These are phyloP conservation scores for Matsumyia berberina DNA, from an alignment of 2,888 invertebrate species.

Conservation along the genomic window DNA sequence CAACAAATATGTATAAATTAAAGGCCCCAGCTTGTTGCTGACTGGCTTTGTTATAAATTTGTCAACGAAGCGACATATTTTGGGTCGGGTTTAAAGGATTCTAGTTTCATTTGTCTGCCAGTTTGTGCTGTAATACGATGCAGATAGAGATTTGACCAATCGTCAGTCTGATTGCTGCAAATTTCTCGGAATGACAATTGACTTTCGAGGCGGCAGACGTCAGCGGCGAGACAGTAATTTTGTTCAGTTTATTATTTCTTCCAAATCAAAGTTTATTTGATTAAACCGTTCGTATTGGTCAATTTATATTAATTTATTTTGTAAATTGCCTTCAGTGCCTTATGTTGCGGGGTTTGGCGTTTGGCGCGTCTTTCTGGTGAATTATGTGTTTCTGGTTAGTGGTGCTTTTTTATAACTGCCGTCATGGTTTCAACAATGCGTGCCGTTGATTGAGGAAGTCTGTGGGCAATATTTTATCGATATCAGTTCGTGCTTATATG, in stretches of 20 bases:
- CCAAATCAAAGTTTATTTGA: constrained; percentile 51
- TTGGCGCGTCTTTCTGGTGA: constrained; percentile 11
- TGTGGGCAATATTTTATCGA: constrained; percentile 71
- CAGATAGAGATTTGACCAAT: constrained; percentile 16
- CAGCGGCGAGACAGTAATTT: constrained; percentile 65
- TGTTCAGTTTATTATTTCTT: constrained; percentile 45
- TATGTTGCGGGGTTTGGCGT: constrained; percentile 1
- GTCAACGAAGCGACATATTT: constrained; percentile 26
- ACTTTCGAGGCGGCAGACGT: constrained; percentile 25
- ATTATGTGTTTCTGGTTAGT: constrained; percentile 27
- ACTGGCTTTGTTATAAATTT: constrained; percentile 31
- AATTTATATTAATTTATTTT: constrained; percentile 70
- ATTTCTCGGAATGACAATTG: constrained; percentile 49
- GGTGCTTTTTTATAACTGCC: constrained; percentile 11
- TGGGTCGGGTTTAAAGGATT: constrained; percentile 38
- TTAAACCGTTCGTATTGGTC: constrained; percentile 55
- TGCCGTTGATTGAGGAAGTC: constrained; percentile 66
- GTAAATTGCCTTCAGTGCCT: constrained; percentile 28
- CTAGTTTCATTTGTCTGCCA: constrained; percentile 35
- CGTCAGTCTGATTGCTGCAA: constrained; percentile 28
- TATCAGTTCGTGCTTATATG: constrained; percentile 65
- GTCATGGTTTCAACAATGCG: constrained; percentile 45
- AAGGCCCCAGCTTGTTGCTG: not conserved
- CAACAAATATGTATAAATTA: constrained; percentile 5
- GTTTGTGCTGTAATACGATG: constrained; percentile 36